A percentile compares a stretch with the other conserved stretches of the same genome.
Conservation (phyloP, 2,113 vertebrate species). For the Forbesichthys agassizii region DNA sequence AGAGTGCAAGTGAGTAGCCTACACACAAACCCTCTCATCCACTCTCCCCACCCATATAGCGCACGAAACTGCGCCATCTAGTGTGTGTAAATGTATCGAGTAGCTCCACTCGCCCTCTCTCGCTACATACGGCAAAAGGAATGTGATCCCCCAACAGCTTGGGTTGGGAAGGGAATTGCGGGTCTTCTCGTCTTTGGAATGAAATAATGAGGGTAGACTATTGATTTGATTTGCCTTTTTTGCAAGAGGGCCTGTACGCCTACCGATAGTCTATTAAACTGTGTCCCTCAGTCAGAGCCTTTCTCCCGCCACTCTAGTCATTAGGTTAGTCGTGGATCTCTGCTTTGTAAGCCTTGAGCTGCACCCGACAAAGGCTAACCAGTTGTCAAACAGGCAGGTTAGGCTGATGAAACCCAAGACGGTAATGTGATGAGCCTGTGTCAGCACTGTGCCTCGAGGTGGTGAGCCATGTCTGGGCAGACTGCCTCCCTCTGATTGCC, state of each 20-base stretch:
- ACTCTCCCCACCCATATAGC: constrained; percentile 37
- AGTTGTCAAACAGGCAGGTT: constrained; percentile 60
- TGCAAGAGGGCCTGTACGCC: constrained; percentile 4
- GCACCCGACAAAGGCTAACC: constrained; percentile 44
- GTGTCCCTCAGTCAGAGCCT: background rate
- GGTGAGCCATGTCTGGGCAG: constrained; percentile 62
- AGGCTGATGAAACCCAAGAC: constrained; percentile 61
- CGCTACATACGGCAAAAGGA: constrained; percentile 34
- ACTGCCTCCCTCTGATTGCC: constrained; percentile 58
- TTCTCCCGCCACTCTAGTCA: background rate
- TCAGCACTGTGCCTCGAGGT: constrained; percentile 65
- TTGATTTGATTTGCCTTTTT: constrained; percentile 1
- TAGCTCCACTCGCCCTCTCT: constrained; percentile 1
- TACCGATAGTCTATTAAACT: background rate
- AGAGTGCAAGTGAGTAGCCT: constrained; percentile 94
- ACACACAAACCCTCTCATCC: background rate
- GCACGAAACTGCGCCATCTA: constrained; percentile 76
- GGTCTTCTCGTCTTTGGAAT: constrained; percentile 16
- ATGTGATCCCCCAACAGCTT: constrained; percentile 27
- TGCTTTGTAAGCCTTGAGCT: constrained; percentile 37
- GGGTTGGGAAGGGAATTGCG: constrained; percentile 36
- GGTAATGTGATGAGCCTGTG: constrained; percentile 71
- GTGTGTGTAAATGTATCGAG: constrained; percentile 33
- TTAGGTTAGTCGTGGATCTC: constrained; percentile 30
- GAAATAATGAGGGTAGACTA: constrained; percentile 35